Evolutionary conservation across 2,113 vertebrate genomes (phyloP).

Genomic region (Perognathus longimembris): DNA sequence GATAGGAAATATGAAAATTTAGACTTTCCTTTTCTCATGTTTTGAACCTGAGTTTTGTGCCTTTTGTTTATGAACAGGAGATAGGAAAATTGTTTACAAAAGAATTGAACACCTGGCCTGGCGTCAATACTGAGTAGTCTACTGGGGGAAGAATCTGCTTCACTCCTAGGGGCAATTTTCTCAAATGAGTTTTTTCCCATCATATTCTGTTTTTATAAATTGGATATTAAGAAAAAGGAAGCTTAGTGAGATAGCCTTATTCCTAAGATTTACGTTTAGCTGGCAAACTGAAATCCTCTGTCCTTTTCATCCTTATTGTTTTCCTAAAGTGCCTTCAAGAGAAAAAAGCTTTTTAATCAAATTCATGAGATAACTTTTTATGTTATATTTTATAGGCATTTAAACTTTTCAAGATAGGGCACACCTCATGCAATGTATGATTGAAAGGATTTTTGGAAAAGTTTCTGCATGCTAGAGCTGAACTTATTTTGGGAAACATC

Average conservation of each 20-base stretch:
- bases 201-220: conserved; percentile 74
- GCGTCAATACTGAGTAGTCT: background rate
- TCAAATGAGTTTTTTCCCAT: conserved; percentile 76
- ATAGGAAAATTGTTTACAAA: background rate
- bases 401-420: conserved; percentile 74
- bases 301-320: conserved; percentile 77
- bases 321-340: conserved; percentile 76
- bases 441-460: conserved; percentile 50
- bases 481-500: conserved; percentile 50
- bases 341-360: conserved; percentile 81
- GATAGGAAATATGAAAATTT: background rate
- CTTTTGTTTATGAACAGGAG: background rate
- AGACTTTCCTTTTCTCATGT: background rate
- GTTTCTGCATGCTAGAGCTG: background rate
- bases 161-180: conserved; percentile 52
- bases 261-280: conserved; percentile 80
- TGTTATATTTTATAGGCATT: conserved; percentile 77
- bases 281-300: conserved; percentile 64
- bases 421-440: conserved; percentile 60
- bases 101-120: background rate
- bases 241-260: conserved; percentile 74
- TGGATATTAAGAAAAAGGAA: conserved; percentile 55
- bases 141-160: conserved; percentile 18
- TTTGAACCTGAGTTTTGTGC: conserved; percentile 1
- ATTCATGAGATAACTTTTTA: conserved; percentile 79